Base-by-base conservation (phyloP, 1,140 invertebrate genomes). In the Lasaia peninsularis region DNA sequence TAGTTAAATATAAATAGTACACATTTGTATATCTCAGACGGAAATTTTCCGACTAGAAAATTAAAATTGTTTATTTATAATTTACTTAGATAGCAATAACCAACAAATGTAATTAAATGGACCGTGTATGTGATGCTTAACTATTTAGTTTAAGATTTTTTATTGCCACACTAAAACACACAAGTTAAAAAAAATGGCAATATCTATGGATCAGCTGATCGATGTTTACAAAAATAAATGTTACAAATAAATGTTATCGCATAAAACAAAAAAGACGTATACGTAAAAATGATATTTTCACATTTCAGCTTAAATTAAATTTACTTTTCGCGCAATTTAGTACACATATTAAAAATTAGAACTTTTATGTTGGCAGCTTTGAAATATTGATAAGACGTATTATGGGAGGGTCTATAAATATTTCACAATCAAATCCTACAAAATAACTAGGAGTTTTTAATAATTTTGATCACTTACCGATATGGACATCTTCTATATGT, bases 401-500 rank as follows among this genome's bases (percentile, higher is more conserved):
- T 71, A 70, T 71, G 73, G 75, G 67, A 72, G 69, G 69, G 57
- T 73, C 71, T 71, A 53, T 67, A 65, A 63, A 76, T 71, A 78
- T 67, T 73, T 78, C 69, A 58, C 53, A 34, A 48, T 52, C 63
- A 78, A 74, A 75, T 74, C 64, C 37, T 40, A 51, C 37, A 63
- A 57, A 62, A 69, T 59, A 50, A 44, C 32, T 12, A 58, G 51
- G 64, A 52, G 73, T 31, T 51, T 58, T 51, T 34, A 67, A 65
- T 48, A 69, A 57, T 62, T 63, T 67, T 72, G 63, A 60, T 79
- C 80, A 90, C 83, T 92, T 93, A 96, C 95, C 94, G 80, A 96
- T 95, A 89, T 96, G 95, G 67, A 93, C 94, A 72, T 94, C 94
- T 91, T 96, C 95, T 73, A 96, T 96, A 88, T 96, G 95, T 80